These are phyloP conservation scores for Bettongia penicillata DNA, from an alignment of 2,113 vertebrate species.

Conservation along the genomic window DNA sequence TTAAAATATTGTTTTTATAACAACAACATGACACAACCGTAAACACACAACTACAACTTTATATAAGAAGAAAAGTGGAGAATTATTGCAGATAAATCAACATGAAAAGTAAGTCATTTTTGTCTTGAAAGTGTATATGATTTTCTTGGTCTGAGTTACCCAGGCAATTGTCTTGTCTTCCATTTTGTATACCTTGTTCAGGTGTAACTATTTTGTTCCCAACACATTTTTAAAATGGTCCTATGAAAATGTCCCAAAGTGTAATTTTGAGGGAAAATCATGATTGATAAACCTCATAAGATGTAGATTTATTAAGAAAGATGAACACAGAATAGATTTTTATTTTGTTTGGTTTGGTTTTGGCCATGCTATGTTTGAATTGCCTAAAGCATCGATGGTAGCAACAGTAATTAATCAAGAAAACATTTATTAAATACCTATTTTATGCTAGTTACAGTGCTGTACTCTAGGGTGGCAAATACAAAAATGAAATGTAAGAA, in stretches of 20 bases:
- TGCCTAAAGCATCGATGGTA: background rate
- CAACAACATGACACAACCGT: background rate
- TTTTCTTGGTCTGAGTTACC: background rate
- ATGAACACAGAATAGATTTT: background rate
- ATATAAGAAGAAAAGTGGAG: background rate
- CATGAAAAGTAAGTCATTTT: background rate
- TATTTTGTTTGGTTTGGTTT: background rate
- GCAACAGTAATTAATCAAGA: background rate
- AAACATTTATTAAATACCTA: background rate
- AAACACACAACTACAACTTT: background rate
- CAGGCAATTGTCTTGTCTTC: background rate
- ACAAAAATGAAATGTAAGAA: background rate
- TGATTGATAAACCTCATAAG: background rate
- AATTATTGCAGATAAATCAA: background rate
- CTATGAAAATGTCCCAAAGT: background rate
- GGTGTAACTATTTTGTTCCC: background rate
- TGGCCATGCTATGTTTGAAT: background rate
- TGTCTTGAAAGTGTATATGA: background rate
- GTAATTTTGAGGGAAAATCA: background rate
- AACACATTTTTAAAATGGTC: background rate
- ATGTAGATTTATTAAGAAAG: background rate
- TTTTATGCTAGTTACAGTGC: background rate
- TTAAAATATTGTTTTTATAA: background rate
- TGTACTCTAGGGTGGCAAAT: background rate
- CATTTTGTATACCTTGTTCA: background rate